These are phyloP conservation scores for Pissodes strobi DNA, from an alignment of 1,140 invertebrate species.

Conservation along the genomic window DNA sequence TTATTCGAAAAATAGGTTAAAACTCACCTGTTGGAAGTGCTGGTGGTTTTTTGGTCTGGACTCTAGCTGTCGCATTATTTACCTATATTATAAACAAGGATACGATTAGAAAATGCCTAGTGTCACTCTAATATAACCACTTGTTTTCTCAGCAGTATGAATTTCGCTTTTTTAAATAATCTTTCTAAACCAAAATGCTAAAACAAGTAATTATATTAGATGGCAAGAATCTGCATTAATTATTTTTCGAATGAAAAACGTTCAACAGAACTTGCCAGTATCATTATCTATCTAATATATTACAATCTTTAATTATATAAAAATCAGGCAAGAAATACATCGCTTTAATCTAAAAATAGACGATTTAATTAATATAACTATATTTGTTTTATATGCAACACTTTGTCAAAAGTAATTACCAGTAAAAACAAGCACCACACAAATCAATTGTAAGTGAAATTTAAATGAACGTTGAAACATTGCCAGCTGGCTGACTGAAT, in stretches of 20 bases:
- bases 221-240: slow-evolving; percentile 17
- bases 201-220: slow-evolving; percentile 45
- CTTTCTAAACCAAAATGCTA: not conserved
- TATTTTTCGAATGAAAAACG: not conserved
- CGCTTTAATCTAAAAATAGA: not conserved
- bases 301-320: not conserved
- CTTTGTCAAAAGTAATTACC: slow-evolving; percentile 5
- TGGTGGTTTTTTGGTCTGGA: slow-evolving; percentile 96
- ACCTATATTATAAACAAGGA: slow-evolving; percentile 71
- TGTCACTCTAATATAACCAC: slow-evolving; percentile 41
- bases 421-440: not conserved
- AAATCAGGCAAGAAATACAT: slow-evolving; percentile 14
- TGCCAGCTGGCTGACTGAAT: not conserved
- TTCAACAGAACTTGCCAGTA: slow-evolving; percentile 8
- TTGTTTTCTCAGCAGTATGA: slow-evolving; percentile 25
- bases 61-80: slow-evolving; percentile 96
- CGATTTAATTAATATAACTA: not conserved
- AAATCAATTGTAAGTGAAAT: not conserved
- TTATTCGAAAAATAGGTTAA: too few relatives aligned
- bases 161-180: not conserved
- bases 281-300: slow-evolving; percentile 4
- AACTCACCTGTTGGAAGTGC: slow-evolving; percentile 85
- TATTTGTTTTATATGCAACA: not conserved
- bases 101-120: slow-evolving; percentile 22
- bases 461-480: not conserved